phyloP scores from a whole-genome alignment of 2,113 vertebrate genomes.

The Nothoprocta perdicaria region DNA sequence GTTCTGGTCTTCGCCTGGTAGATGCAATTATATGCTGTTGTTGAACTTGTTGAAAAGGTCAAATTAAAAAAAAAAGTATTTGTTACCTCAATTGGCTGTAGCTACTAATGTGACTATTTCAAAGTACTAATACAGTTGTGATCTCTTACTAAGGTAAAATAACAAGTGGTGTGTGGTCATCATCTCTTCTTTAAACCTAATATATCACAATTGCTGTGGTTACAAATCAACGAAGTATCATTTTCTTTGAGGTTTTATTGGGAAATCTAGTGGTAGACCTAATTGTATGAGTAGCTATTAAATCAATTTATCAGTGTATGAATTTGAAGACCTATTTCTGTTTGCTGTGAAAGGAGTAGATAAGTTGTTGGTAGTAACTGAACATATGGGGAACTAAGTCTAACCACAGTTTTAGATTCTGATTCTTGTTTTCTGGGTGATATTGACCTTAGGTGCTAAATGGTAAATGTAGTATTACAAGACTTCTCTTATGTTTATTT shows the following conservation, averaged over 20 bases:
- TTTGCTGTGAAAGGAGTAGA: background rate
- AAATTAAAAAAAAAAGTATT: background rate
- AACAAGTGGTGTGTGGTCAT: background rate
- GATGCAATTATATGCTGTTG: background rate
- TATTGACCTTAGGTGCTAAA: background rate
- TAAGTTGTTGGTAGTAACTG: background rate
- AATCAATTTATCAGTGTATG: accelerated
- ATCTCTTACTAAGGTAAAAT: background rate
- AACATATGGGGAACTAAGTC: accelerated
- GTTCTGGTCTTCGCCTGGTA: background rate
- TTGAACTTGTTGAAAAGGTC: background rate
- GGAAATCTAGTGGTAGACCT: accelerated
- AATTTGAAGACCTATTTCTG: background rate
- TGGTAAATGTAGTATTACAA: background rate
- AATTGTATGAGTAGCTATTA: background rate
- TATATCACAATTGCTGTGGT: background rate
- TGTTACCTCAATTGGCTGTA: background rate
- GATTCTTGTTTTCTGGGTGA: background rate
- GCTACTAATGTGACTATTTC: background rate
- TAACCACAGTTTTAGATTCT: background rate
- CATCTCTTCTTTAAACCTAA: background rate
- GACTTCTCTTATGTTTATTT: background rate
- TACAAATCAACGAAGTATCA: background rate
- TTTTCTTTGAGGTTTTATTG: background rate
- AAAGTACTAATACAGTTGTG: background rate